Percentiles rank a stretch among this genome's conserved stretches.
phyloP scores from a whole-genome alignment of 2,888 invertebrate species.

The Tiphia femorata region DNA sequence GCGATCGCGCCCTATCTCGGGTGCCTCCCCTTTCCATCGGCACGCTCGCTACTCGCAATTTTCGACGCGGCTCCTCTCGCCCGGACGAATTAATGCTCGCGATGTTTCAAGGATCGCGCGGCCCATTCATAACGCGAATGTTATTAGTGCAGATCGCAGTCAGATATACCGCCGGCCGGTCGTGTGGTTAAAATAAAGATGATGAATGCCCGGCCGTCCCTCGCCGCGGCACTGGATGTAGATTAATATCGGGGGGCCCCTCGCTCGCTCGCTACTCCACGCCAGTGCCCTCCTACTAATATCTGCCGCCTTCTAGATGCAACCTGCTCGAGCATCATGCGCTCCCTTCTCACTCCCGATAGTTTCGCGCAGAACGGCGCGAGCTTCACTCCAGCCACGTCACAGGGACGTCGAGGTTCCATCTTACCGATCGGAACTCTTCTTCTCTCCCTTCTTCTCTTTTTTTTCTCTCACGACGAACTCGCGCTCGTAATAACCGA shows the following conservation, averaged over 20 bases:
- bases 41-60: slow-evolving; percentile 31
- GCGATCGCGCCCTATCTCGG: background rate
- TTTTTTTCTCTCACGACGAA: too few species aligned
- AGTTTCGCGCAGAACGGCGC: slow-evolving; percentile 17
- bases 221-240: slow-evolving; percentile 52
- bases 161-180: slow-evolving; percentile 56
- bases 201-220: slow-evolving; percentile 60
- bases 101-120: slow-evolving; percentile 57
- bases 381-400: too few species aligned
- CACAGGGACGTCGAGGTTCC: too few species aligned
- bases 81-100: slow-evolving; percentile 58
- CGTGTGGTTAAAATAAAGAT: slow-evolving; percentile 65
- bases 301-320: slow-evolving; percentile 26
- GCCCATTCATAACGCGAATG: slow-evolving; percentile 63
- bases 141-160: slow-evolving; percentile 64
- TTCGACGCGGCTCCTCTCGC: slow-evolving; percentile 48
- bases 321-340: slow-evolving; percentile 30
- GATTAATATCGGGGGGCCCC: slow-evolving; percentile 62
- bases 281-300: slow-evolving; percentile 41
- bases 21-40: slow-evolving; percentile 26
- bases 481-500: too few species aligned
- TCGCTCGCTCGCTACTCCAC: slow-evolving; percentile 45
- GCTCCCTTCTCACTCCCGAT: slow-evolving; percentile 23
- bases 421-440: too few species aligned
- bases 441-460: too few species aligned